Percentiles rank a stretch among this genome's conserved stretches.
Conservation (phyloP, 2,113 vertebrate species). For the Prionailurus viverrinus region DNA sequence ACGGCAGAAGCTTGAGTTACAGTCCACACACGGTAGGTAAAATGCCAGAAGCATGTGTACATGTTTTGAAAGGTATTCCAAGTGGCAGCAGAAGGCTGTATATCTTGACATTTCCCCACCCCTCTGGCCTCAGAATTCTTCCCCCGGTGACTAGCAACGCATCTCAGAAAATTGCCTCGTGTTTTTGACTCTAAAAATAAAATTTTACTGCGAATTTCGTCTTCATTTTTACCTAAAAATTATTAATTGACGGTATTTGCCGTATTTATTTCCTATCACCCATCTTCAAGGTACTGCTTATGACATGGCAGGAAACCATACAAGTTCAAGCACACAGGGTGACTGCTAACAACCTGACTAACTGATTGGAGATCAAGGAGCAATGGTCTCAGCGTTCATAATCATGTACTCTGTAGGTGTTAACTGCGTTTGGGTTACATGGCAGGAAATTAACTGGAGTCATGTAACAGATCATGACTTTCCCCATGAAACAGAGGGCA, state of each 20-base stretch:
- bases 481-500: neutral
- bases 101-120: rapidly evolving
- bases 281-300: neutral
- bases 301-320: neutral
- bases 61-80: neutral
- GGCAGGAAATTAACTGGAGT: neutral
- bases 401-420: neutral
- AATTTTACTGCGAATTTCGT: neutral
- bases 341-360: neutral
- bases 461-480: neutral
- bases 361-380: neutral
- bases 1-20: neutral
- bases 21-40: neutral
- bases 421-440: neutral
- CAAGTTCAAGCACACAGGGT: no score
- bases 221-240: neutral
- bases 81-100: neutral
- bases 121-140: neutral
- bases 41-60: neutral
- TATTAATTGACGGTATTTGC: neutral
- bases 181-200: neutral
- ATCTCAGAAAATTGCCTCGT: neutral
- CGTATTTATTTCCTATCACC: neutral
- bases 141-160: neutral
- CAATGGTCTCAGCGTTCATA: neutral